These are phyloP conservation scores for Xestia c-nigrum DNA, from an alignment of 2,888 invertebrate species.

Conservation along the genomic window DNA sequence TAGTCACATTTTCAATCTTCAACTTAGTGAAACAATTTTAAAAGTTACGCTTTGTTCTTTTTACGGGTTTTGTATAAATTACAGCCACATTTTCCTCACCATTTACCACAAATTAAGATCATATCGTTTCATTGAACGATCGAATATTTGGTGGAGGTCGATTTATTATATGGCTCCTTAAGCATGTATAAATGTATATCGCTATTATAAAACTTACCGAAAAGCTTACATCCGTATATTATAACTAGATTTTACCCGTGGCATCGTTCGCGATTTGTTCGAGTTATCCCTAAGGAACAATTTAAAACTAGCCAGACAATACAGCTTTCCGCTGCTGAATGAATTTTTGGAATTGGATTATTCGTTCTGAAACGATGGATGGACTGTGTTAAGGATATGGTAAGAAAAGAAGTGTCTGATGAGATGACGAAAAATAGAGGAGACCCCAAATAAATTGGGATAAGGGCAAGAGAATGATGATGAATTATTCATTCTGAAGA, in stretches of 20 bases:
- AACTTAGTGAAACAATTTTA: neutral
- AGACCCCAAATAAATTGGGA: no score
- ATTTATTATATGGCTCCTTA: constrained; percentile 12
- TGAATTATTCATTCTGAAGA: neutral
- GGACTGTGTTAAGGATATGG: no score
- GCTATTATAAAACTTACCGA: neutral
- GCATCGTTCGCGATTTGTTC: neutral
- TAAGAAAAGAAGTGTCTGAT: no score
- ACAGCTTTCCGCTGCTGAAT: neutral
- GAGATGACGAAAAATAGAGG: no score
- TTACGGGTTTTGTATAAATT: constrained; percentile 11
- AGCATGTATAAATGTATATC: neutral
- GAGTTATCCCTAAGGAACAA: neutral
- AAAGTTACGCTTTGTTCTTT: neutral
- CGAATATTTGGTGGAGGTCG: neutral
- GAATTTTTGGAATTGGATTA: neutral
- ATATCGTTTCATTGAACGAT: constrained; percentile 20
- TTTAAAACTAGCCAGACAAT: neutral
- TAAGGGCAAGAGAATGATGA: no score
- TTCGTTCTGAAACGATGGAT: no score
- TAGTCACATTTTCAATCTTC: constrained; percentile 9
- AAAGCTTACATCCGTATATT: neutral
- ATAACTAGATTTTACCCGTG: neutral
- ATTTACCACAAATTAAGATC: constrained; percentile 24
- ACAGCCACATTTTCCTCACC: constrained; percentile 15